These are phyloP conservation scores for Drosophila mimetica DNA, from an alignment of 2,888 invertebrate species.

Conservation along the genomic window DNA sequence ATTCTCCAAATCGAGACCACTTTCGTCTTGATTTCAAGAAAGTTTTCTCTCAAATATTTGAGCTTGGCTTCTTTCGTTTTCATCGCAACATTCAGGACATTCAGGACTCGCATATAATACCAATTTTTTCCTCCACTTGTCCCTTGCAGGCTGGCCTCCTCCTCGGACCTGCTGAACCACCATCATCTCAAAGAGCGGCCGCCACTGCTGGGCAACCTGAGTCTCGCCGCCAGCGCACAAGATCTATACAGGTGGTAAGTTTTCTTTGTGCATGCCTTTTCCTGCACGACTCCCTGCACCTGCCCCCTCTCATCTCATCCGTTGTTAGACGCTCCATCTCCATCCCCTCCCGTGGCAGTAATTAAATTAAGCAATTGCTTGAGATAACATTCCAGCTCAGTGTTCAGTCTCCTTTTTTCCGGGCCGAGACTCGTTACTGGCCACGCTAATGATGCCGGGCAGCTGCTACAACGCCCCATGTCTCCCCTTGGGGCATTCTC, in stretches of 20 bases:
- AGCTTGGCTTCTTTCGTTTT: too few relatives aligned
- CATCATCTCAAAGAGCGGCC: slow-evolving; percentile 86
- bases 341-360: slow-evolving; percentile 22
- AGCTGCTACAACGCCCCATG: slow-evolving; percentile 17
- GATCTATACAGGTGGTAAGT: slow-evolving; percentile 85
- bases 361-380: slow-evolving; percentile 73
- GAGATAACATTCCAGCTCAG: slow-evolving; percentile 55
- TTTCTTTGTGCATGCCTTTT: slow-evolving; percentile 65
- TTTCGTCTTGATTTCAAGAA: too few relatives aligned
- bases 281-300: slow-evolving; percentile 15
- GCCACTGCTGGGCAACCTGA: slow-evolving; percentile 85
- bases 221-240: slow-evolving; percentile 85
- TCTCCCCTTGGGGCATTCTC: slow-evolving; percentile 8
- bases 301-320: too few relatives aligned
- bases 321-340: not conserved
- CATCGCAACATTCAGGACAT: not conserved
- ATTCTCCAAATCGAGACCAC: too few relatives aligned
- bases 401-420: slow-evolving; percentile 29
- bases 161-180: slow-evolving; percentile 87
- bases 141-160: slow-evolving; percentile 86
- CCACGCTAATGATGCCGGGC: slow-evolving; percentile 39
- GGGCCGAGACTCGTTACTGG: slow-evolving; percentile 8
- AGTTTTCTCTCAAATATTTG: too few relatives aligned
- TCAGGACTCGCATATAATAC: not conserved
- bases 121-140: not conserved